Evolutionary conservation across 2,113 vertebrate genomes (phyloP).

Genomic region (Chlorodrepanis virens): DNA sequence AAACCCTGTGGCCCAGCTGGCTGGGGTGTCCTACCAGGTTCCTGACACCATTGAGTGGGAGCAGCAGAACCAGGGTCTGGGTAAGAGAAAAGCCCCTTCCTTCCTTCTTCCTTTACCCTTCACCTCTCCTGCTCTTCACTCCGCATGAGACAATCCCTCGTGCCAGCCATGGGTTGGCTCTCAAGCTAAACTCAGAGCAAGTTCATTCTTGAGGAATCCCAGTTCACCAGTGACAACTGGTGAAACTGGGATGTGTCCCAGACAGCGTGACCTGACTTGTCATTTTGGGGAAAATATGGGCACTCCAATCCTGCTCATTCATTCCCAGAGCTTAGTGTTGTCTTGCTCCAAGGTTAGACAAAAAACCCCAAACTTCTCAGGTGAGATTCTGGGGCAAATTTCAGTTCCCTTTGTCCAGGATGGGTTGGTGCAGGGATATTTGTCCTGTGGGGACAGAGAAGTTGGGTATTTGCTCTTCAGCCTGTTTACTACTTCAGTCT

Average conservation of each 20-base stretch:
- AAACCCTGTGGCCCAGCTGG: constrained; percentile 60
- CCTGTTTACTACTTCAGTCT: background rate
- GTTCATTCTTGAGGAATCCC: background rate
- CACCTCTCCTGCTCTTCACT: background rate
- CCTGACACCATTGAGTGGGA: constrained; percentile 89
- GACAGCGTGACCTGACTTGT: background rate
- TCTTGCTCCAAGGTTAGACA: background rate
- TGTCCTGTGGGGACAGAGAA: background rate
- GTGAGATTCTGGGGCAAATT: background rate
- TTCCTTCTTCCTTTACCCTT: background rate
- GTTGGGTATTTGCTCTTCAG: background rate
- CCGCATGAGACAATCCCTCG: rapidly evolving
- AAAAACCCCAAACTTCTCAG: background rate
- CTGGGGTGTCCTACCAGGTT: constrained; percentile 77
- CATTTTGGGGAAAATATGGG: background rate
- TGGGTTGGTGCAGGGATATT: background rate
- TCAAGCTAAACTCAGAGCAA: background rate
- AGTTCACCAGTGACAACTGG: background rate
- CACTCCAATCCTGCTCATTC: background rate
- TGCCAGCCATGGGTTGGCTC: rapidly evolving
- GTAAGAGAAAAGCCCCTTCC: constrained; percentile 69
- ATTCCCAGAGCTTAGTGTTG: background rate
- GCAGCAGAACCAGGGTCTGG: constrained; percentile 91
- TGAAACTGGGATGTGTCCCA: background rate
- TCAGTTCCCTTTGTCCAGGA: background rate